phyloP scores from a whole-genome alignment of 2,113 vertebrate genomes.

The Zootoca vivipara region DNA sequence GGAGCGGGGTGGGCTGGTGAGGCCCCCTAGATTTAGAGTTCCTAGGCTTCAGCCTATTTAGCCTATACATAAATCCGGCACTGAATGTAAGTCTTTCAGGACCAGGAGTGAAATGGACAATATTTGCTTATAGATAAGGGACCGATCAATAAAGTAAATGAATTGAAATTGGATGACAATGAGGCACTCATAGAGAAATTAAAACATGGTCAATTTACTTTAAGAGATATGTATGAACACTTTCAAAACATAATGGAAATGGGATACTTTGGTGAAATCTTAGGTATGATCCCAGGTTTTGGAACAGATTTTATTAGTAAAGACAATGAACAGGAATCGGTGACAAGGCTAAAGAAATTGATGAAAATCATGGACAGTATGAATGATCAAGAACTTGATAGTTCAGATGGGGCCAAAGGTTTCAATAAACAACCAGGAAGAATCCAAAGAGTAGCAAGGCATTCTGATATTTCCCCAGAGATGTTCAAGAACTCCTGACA shows the following conservation, averaged over 20 bases:
- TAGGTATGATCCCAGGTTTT: constrained; percentile 99
- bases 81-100: too few species aligned
- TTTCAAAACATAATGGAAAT: constrained; percentile 99
- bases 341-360: constrained; percentile 96
- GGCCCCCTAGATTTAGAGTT: too few species aligned
- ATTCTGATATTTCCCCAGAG: too few species aligned
- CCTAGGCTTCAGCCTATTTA: too few species aligned
- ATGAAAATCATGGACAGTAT: constrained; percentile 99
- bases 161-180: constrained; percentile 97
- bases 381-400: constrained; percentile 88
- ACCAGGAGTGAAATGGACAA: too few species aligned
- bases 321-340: constrained; percentile 98
- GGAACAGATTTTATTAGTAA: constrained; percentile 99
- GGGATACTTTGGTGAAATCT: constrained; percentile 98
- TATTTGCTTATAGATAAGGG: constrained; percentile 75
- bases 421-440: too few species aligned
- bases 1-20: too few species aligned
- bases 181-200: constrained; percentile 98
- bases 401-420: too few species aligned
- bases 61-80: too few species aligned
- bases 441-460: too few species aligned
- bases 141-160: constrained; percentile 97
- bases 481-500: too few species aligned
- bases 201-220: constrained; percentile 97
- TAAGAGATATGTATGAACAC: constrained; percentile 99